Conservation (phyloP, 2,888 invertebrate species). For the Acleris sparsana region DNA sequence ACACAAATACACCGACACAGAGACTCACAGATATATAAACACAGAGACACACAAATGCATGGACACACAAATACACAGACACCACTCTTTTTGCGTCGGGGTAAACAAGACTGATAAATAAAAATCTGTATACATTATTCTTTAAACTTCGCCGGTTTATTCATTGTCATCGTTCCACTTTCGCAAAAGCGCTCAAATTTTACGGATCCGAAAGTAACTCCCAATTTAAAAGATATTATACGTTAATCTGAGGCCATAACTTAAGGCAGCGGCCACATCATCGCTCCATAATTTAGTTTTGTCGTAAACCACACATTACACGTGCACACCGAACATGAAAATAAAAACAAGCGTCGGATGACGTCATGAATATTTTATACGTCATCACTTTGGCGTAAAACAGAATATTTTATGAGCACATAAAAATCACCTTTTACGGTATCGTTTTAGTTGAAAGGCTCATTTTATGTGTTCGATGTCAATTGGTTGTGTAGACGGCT, state of each 20-base stretch:
- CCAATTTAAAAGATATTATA: background rate
- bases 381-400: conserved; percentile 38
- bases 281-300: conserved; percentile 17
- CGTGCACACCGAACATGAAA: conserved; percentile 14
- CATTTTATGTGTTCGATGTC: conserved; percentile 20
- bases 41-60: too few relatives aligned
- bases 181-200: too few relatives aligned
- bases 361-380: conserved; percentile 37
- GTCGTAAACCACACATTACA: conserved; percentile 16
- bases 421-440: conserved; percentile 41
- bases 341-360: conserved; percentile 24
- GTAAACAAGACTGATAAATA: too few relatives aligned
- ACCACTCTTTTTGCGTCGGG: too few relatives aligned
- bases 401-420: conserved; percentile 39
- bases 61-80: too few relatives aligned
- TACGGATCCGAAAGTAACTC: too few relatives aligned
- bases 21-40: too few relatives aligned
- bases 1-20: too few relatives aligned
- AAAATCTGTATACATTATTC: too few relatives aligned
- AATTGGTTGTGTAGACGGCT: conserved; percentile 5
- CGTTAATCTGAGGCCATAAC: background rate
- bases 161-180: too few relatives aligned
- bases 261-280: conserved; percentile 19
- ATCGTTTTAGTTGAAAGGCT: conserved; percentile 37
- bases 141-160: too few relatives aligned